Evolutionary conservation across 2,113 vertebrate species (phyloP).

Genomic region (Eira barbara): DNA sequence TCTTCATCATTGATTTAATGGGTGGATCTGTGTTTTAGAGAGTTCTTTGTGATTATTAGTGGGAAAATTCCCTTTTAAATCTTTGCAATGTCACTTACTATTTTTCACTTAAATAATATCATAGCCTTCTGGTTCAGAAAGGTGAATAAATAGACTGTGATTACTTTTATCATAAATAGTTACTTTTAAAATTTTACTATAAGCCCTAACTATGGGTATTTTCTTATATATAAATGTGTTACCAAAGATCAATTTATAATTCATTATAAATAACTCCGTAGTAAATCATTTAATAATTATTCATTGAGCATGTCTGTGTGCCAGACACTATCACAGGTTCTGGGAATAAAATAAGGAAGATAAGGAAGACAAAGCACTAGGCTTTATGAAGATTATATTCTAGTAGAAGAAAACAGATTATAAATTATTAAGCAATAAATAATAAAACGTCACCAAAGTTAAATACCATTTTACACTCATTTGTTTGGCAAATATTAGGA

Average conservation of each 20-base stretch:
- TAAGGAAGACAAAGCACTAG: background rate
- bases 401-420: background rate
- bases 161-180: background rate
- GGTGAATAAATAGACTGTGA: background rate
- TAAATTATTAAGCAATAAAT: background rate
- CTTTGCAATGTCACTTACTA: background rate
- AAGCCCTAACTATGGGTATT: background rate
- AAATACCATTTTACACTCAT: background rate
- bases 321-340: background rate
- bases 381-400: background rate
- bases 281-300: background rate
- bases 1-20: background rate
- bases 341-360: background rate
- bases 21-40: background rate
- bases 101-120: background rate
- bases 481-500: background rate
- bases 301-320: background rate
- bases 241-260: background rate
- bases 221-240: background rate
- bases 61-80: background rate
- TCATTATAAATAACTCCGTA: background rate
- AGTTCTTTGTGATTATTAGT: background rate
- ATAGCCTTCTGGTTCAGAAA: background rate
- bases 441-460: background rate
- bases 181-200: background rate